Evolutionary conservation across 2,888 invertebrate genomes (phyloP).

Genomic region (Volucella inflata): DNA sequence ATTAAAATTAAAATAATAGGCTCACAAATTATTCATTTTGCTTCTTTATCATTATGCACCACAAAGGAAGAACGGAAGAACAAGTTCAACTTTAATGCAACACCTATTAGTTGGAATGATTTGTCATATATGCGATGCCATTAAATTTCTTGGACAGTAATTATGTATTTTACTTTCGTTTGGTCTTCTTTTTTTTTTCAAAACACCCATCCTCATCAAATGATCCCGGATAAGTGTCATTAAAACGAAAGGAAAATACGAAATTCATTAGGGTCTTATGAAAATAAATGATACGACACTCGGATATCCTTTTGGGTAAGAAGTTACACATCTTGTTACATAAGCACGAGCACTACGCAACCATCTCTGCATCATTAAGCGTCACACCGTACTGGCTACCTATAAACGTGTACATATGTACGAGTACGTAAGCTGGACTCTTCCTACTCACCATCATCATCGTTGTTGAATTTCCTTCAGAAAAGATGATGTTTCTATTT

Average conservation of each 20-base stretch:
- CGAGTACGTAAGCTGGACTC: constrained; percentile 13
- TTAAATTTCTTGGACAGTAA: constrained; percentile 65
- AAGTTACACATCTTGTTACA: constrained; percentile 64
- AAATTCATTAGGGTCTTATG: constrained; percentile 75
- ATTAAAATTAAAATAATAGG: not conserved
- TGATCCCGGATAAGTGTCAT: constrained; percentile 70
- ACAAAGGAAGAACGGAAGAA: too few relatives aligned
- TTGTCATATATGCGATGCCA: constrained; percentile 57
- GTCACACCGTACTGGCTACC: constrained; percentile 62
- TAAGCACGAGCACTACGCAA: constrained; percentile 29
- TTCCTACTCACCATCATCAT: constrained; percentile 34
- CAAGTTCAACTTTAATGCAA: too few relatives aligned
- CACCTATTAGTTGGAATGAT: constrained; percentile 34
- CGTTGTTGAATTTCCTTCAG: constrained; percentile 59
- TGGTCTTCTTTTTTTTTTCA: constrained; percentile 39
- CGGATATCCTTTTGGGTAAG: constrained; percentile 73
- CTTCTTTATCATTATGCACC: not conserved
- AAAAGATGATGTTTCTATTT: constrained; percentile 73
- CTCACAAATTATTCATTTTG: not conserved
- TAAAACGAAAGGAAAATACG: constrained; percentile 70
- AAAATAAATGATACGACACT: constrained; percentile 75
- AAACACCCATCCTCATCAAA: constrained; percentile 44
- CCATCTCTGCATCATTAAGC: constrained; percentile 65
- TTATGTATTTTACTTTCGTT: constrained; percentile 57
- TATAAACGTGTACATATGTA: constrained; percentile 13